These are phyloP conservation scores for Leptopilina boulardi DNA, from an alignment of 1,140 invertebrate genomes.

Conservation along the genomic window DNA sequence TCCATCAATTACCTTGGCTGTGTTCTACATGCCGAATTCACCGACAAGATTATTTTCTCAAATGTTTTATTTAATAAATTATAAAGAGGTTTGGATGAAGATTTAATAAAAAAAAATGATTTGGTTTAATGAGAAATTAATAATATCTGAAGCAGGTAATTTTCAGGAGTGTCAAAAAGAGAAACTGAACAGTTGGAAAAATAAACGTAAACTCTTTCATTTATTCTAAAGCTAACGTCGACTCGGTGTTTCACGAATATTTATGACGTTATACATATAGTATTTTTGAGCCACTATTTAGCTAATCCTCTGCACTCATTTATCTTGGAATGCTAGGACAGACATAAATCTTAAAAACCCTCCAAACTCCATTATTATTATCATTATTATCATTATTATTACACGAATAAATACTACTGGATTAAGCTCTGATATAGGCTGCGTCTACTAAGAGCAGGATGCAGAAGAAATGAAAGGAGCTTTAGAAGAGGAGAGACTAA, in stretches of 20 bases:
- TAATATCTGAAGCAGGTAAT: not conserved
- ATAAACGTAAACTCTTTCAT: conserved; percentile 56
- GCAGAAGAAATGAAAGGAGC: conserved; percentile 32
- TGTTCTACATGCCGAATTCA: conserved; percentile 66
- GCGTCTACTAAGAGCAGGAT: conserved; percentile 38
- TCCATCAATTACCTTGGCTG: conserved; percentile 66
- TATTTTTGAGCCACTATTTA: conserved; percentile 77
- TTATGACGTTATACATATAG: conserved; percentile 76
- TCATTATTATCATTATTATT: conserved; percentile 74
- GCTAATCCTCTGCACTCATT: conserved; percentile 76
- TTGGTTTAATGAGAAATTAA: not conserved
- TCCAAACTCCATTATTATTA: conserved; percentile 71
- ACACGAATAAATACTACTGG: conserved; percentile 72
- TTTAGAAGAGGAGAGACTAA: conserved; percentile 37
- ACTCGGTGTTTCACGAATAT: conserved; percentile 74
- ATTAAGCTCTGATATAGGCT: conserved; percentile 69
- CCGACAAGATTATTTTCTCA: conserved; percentile 12
- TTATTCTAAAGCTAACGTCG: conserved; percentile 57
- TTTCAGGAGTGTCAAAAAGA: not conserved
- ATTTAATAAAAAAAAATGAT: no score
- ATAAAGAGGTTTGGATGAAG: no score
- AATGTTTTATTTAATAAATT: no score
- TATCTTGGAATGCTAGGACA: conserved; percentile 75
- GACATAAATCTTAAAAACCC: conserved; percentile 76
- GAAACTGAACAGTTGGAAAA: conserved; percentile 54